These are phyloP conservation scores for Oryzias curvinotus DNA, from an alignment of 2,113 vertebrate species.

Conservation along the genomic window DNA sequence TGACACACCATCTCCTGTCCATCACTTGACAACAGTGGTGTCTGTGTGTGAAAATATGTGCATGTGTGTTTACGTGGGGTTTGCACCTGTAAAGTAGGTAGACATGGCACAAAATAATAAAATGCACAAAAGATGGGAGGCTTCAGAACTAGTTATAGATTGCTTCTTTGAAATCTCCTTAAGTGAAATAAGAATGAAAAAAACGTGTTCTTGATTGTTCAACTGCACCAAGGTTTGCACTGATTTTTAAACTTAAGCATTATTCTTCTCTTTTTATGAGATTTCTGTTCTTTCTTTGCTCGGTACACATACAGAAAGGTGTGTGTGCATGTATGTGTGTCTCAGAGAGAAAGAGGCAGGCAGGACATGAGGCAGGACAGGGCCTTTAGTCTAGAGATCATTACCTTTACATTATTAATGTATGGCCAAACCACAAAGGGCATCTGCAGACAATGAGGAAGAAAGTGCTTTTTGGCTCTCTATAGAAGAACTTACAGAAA, in stretches of 20 bases:
- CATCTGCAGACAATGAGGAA: slow-evolving; percentile 66
- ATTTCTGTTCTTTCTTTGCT: slow-evolving; percentile 18
- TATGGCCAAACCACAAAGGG: slow-evolving; percentile 79
- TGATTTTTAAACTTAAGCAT: slow-evolving; percentile 41
- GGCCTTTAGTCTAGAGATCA: slow-evolving; percentile 79
- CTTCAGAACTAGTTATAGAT: slow-evolving; percentile 65
- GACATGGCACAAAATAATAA: slow-evolving; percentile 52
- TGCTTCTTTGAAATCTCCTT: no score
- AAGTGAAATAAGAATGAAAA: no score
- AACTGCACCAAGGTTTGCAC: slow-evolving; percentile 57
- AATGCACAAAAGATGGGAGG: slow-evolving; percentile 61
- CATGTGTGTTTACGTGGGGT: slow-evolving; percentile 7
- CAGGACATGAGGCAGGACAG: slow-evolving; percentile 64
- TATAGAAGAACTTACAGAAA: slow-evolving; percentile 28
- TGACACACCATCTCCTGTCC: slow-evolving; percentile 67
- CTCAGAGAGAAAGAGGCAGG: slow-evolving; percentile 2
- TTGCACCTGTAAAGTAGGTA: slow-evolving; percentile 22
- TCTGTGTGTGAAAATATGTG: slow-evolving; percentile 29
- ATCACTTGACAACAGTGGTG: slow-evolving; percentile 60
- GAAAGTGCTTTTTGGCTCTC: slow-evolving; percentile 42
- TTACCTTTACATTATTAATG: slow-evolving; percentile 82
- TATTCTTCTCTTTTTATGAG: slow-evolving; percentile 12
- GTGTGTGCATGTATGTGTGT: background rate
- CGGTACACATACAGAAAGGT: slow-evolving; percentile 33
- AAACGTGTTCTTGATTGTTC: slow-evolving; percentile 14